Evolutionary conservation across 2,888 invertebrate species (phyloP), one percentile per base, ranked within the genome.

Genomic region (Drosophila ezoana): DNA sequence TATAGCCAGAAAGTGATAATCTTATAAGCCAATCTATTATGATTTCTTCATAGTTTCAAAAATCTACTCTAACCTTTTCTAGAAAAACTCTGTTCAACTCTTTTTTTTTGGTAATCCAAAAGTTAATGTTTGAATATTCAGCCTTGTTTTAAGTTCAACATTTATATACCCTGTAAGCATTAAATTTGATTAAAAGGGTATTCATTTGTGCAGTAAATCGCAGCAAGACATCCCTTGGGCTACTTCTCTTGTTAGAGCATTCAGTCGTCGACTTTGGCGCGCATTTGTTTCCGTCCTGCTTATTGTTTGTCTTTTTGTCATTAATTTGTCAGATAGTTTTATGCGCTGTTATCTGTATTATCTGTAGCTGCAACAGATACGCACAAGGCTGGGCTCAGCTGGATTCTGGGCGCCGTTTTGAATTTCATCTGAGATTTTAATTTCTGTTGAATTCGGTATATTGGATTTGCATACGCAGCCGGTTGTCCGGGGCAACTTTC

Each of bases 401-500:
- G 54, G 44, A 73, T 86, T 78, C 74, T 77, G 63, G 65, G 57
- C 37, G 35, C 18, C 20, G 67, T 49, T 57, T 68, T 58, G 61
- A 69, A 77, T 85, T 72, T 70, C 70, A 81, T 72, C 61, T 62
- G 56, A 69, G 68, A 78, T 76, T 72, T 53, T 32, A 5, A 44
- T 44, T 87, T 87, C 72, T 49, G 56, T 47, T 79, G 69, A 79
- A 81, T 74, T 64, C 51, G 62, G 63, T 67, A 59, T 68, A 77
- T 74, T 66, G 69, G 73, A 85, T 85, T 85, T 85, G 89, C 89
- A 85, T 85, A 89, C 51, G 37, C 57, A 40, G 18, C 57, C 9
- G 11, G 68, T 28, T 8, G 28, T 28, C 28, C 59, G 53, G 69
- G 65, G 43, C 72, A 89, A 87, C 85, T 86, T 86, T 86, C 85